These are phyloP conservation scores for Cheirogaleus major DNA, from an alignment of 2,797 vertebrate species.

Conservation along the genomic window DNA sequence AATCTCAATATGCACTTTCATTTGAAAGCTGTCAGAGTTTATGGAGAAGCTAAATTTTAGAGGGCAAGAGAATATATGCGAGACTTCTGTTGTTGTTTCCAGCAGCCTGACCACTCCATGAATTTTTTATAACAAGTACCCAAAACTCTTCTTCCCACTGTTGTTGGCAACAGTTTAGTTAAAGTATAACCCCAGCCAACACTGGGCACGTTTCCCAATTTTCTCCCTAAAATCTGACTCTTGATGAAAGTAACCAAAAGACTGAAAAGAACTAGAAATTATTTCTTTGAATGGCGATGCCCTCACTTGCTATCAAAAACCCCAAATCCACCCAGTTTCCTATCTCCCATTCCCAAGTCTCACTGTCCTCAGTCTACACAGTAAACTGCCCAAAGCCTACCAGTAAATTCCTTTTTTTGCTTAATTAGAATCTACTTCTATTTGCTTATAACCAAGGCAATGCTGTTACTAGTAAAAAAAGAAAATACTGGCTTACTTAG, in stretches of 20 bases:
- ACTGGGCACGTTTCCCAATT: background rate
- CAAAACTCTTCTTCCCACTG: background rate
- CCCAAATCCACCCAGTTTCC: background rate
- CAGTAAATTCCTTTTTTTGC: background rate
- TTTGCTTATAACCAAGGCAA: background rate
- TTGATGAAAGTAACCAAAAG: background rate
- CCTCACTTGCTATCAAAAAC: background rate
- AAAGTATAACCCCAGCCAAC: background rate
- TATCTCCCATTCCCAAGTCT: background rate
- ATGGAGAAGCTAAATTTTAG: background rate
- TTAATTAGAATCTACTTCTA: background rate
- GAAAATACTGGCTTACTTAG: background rate
- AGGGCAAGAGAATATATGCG: background rate
- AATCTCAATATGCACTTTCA: slow-evolving; percentile 60
- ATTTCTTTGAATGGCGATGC: background rate
- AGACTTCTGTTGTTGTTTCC: background rate
- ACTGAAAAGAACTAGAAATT: background rate
- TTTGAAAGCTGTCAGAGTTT: slow-evolving; percentile 22
- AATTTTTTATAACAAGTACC: background rate
- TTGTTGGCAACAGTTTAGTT: background rate
- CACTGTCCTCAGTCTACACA: background rate
- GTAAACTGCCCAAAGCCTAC: background rate
- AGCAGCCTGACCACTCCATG: background rate
- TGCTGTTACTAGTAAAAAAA: background rate
- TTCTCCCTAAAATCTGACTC: background rate